These are phyloP conservation scores for Aurelia sp. DNA, from an alignment of 30 jellyfish, hydroid and myxozoan species.

Conservation along the genomic window DNA sequence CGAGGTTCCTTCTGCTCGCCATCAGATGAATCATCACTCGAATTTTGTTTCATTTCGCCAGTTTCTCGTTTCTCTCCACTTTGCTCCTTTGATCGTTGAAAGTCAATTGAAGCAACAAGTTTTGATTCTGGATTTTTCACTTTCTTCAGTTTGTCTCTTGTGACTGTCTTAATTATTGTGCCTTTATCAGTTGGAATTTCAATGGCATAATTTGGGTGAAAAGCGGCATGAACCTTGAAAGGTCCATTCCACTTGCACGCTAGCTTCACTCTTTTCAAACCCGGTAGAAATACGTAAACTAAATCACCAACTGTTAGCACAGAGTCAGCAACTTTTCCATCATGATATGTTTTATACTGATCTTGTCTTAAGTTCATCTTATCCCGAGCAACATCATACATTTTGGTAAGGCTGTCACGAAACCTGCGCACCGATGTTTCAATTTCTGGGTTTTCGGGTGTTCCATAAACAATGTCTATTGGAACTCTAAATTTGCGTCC, in stretches of 20 bases:
- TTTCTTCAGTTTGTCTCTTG: conserved; percentile 26
- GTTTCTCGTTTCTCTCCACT: neutral
- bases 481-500: conserved; percentile 47
- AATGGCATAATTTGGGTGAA: conserved; percentile 20
- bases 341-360: conserved; percentile 9
- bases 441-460: neutral
- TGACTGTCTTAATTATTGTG: conserved; percentile 6
- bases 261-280: conserved; percentile 15
- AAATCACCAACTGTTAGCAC: conserved; percentile 5
- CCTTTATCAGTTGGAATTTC: conserved; percentile 39
- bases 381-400: conserved; percentile 33
- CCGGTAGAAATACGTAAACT: conserved; percentile 17
- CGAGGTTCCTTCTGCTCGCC: neutral
- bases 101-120: neutral
- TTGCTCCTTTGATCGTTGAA: neutral
- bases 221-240: neutral
- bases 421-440: neutral
- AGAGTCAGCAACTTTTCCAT: conserved; percentile 25
- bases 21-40: neutral
- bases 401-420: neutral
- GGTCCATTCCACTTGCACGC: conserved; percentile 40
- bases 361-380: conserved; percentile 37
- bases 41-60: neutral
- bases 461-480: conserved; percentile 29
- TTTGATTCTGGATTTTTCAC: neutral